These are phyloP conservation scores for Tridacna gigas DNA, from an alignment of 2,888 invertebrate genomes.

Conservation along the genomic window DNA sequence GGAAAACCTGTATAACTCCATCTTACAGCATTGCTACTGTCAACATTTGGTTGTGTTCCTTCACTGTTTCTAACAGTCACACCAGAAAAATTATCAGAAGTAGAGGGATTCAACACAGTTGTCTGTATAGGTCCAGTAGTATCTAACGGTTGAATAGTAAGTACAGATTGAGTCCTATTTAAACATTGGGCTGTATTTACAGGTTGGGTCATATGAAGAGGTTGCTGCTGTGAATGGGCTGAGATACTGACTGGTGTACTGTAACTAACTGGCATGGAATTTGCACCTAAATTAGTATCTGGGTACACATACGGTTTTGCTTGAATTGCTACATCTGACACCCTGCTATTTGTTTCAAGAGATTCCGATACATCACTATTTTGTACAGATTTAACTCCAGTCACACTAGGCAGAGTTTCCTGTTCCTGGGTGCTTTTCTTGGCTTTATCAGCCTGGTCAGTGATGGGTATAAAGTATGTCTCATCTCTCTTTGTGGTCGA, in stretches of 20 bases:
- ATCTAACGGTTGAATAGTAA: no score
- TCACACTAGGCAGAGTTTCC: not conserved
- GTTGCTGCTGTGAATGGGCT: no score
- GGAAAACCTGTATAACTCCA: no score
- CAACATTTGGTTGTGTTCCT: no score
- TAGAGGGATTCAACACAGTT: no score
- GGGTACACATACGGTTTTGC: not conserved
- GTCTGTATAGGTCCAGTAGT: no score
- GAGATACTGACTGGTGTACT: not conserved
- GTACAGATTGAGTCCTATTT: no score
- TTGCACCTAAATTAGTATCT: not conserved
- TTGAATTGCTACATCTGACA: not conserved
- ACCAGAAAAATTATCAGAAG: no score
- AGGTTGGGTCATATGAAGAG: no score
- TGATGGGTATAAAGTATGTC: not conserved
- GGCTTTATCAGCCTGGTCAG: not conserved
- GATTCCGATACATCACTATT: not conserved
- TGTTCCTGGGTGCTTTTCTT: not conserved
- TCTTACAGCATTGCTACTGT: no score
- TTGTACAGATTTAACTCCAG: not conserved
- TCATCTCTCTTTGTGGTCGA: conserved; percentile 9
- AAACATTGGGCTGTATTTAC: no score
- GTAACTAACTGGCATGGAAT: not conserved
- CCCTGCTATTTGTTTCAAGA: not conserved
- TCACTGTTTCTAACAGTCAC: no score